A percentile compares a stretch with the other conserved stretches of the same genome.
Conservation (phyloP, 2,888 invertebrate genomes). For the Eristalinus sepulchralis region DNA sequence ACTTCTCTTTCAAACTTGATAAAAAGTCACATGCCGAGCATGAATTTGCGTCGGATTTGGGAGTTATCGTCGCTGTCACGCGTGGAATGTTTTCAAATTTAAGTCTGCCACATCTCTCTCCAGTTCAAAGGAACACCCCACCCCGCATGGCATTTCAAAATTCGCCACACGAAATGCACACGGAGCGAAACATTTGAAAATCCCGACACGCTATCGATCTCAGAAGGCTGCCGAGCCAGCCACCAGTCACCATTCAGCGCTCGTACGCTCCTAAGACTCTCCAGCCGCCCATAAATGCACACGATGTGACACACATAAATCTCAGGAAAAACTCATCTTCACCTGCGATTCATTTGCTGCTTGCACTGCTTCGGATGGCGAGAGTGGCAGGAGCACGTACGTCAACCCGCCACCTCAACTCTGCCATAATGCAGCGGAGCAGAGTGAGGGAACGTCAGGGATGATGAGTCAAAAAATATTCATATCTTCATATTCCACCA, state of each 20-base stretch:
- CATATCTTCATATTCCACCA: background rate
- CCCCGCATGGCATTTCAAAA: background rate
- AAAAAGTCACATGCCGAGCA: too few relatives aligned
- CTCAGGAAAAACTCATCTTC: conserved; percentile 22
- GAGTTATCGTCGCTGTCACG: too few relatives aligned
- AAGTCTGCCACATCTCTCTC: too few relatives aligned
- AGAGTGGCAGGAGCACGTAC: background rate
- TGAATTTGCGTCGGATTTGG: too few relatives aligned
- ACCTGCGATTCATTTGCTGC: conserved; percentile 26
- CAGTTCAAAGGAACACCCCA: too few relatives aligned
- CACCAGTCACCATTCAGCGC: background rate
- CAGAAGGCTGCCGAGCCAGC: background rate
- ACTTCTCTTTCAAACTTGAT: too few relatives aligned
- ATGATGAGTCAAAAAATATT: conserved; percentile 41
- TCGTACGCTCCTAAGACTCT: background rate
- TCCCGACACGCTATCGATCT: background rate
- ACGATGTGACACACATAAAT: conserved; percentile 22
- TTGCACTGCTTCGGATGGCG: conserved; percentile 15
- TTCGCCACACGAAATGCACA: background rate
- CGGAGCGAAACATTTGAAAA: background rate
- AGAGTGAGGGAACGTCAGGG: conserved; percentile 3
- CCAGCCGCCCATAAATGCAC: conserved; percentile 9
- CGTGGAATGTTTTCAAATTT: too few relatives aligned
- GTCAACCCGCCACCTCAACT: background rate
- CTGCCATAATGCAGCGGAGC: background rate